phyloP scores from a whole-genome alignment of 2,797 vertebrate genomes.

The Lepilemur septentrionalis region DNA sequence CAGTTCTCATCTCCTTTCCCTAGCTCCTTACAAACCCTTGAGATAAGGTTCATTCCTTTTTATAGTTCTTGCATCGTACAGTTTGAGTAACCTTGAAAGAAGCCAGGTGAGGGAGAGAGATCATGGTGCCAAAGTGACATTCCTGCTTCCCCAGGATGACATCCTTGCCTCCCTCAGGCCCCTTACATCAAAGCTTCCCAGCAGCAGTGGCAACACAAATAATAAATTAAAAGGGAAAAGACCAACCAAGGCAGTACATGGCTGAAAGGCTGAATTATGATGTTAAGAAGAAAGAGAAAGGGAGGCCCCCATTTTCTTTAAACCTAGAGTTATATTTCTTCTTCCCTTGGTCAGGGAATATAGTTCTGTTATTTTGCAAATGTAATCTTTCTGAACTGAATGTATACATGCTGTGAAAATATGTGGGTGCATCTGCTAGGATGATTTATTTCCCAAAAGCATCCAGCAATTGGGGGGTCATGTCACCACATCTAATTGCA shows the following conservation, averaged over 20 bases:
- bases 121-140: neutral
- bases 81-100: neutral
- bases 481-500: slow-evolving; percentile 34
- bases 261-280: slow-evolving; percentile 13
- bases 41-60: neutral
- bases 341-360: slow-evolving; percentile 12
- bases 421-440: slow-evolving; percentile 36
- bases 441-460: slow-evolving; percentile 58
- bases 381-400: slow-evolving; percentile 47
- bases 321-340: slow-evolving; percentile 28
- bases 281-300: slow-evolving; percentile 36
- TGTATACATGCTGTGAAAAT: slow-evolving; percentile 59
- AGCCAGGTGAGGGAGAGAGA: neutral
- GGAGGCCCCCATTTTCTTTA: neutral
- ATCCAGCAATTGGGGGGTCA: slow-evolving; percentile 21
- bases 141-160: neutral
- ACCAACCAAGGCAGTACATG: neutral
- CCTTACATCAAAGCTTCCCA: slow-evolving; percentile 33
- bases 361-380: slow-evolving; percentile 51
- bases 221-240: slow-evolving; percentile 62
- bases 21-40: neutral
- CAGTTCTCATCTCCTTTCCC: neutral
- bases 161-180: neutral
- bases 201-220: slow-evolving; percentile 29
- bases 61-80: neutral